Conservation (phyloP, 30 jellyfish, hydroid and myxozoan genomes). For the Nemopilema nomurai region DNA sequence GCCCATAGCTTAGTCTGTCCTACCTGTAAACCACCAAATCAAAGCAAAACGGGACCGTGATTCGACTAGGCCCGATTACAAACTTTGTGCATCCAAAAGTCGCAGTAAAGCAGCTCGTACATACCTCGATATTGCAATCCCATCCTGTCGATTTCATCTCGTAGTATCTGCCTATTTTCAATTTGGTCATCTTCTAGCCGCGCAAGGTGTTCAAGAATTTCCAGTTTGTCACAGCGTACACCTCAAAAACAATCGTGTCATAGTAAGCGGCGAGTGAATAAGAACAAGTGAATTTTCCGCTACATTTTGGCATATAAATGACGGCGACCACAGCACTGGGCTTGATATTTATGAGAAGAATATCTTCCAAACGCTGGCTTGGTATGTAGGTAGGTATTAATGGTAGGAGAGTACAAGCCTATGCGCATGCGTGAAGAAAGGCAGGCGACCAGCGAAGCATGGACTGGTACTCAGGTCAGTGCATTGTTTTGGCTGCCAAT, state of each 20-base stretch:
- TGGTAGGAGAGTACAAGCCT: background rate
- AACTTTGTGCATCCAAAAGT: constrained; percentile 10
- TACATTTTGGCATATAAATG: background rate
- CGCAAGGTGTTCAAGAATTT: background rate
- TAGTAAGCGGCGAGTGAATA: background rate
- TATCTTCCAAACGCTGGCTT: background rate
- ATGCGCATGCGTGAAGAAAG: constrained; percentile 56
- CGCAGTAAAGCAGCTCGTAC: background rate
- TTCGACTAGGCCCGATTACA: constrained; percentile 29
- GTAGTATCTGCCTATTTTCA: constrained; percentile 43
- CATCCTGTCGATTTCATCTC: constrained; percentile 60
- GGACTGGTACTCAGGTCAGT: constrained; percentile 76
- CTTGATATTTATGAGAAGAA: background rate
- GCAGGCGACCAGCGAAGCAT: constrained; percentile 59
- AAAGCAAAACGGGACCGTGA: background rate
- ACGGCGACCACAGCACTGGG: background rate
- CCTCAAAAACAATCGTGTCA: background rate
- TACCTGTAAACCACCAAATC: constrained; percentile 35
- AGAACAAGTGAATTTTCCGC: background rate
- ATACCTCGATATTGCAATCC: constrained; percentile 57
- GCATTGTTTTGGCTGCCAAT: constrained; percentile 45
- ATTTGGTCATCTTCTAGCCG: constrained; percentile 44
- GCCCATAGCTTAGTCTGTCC: background rate
- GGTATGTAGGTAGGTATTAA: background rate
- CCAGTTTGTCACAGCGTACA: background rate